phyloP scores from a whole-genome alignment of 1,140 invertebrate species.

The Drosophila aff. region DNA sequence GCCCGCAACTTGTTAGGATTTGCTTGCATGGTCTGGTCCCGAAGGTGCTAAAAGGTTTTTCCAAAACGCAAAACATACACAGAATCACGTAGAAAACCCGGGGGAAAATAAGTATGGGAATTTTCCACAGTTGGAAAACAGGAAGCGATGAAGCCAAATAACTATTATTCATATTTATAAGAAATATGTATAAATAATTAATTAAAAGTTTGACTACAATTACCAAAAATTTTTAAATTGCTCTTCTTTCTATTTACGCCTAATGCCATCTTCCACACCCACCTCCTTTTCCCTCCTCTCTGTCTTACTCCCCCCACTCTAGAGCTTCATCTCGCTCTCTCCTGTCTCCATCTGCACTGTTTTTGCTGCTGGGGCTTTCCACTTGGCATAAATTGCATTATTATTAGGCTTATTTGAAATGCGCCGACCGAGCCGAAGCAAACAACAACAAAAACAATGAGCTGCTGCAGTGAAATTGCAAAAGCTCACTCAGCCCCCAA shows the following conservation, averaged over 20 bases:
- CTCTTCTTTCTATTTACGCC: neutral
- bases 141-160: too few species aligned
- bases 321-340: neutral
- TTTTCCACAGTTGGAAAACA: slow-evolving; percentile 22
- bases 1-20: slow-evolving; percentile 74
- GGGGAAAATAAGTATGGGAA: neutral
- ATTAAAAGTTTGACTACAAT: too few species aligned
- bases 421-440: slow-evolving; percentile 53
- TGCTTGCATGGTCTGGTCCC: slow-evolving; percentile 43
- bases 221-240: neutral
- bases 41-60: slow-evolving; percentile 80
- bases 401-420: slow-evolving; percentile 83
- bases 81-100: neutral
- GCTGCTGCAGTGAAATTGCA: slow-evolving; percentile 78
- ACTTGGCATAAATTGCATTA: slow-evolving; percentile 80
- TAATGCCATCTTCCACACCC: neutral
- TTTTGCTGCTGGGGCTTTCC: slow-evolving; percentile 54
- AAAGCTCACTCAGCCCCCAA: slow-evolving; percentile 46
- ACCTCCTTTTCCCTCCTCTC: neutral
- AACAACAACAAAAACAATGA: slow-evolving; percentile 49
- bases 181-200: neutral
- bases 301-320: neutral
- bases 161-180: neutral
- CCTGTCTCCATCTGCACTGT: slow-evolving; percentile 4
- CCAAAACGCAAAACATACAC: slow-evolving; percentile 18